Evolutionary conservation across 2,113 vertebrate species (phyloP), one percentile per base, ranked within the genome.

Genomic region (Perca schrenkii): DNA sequence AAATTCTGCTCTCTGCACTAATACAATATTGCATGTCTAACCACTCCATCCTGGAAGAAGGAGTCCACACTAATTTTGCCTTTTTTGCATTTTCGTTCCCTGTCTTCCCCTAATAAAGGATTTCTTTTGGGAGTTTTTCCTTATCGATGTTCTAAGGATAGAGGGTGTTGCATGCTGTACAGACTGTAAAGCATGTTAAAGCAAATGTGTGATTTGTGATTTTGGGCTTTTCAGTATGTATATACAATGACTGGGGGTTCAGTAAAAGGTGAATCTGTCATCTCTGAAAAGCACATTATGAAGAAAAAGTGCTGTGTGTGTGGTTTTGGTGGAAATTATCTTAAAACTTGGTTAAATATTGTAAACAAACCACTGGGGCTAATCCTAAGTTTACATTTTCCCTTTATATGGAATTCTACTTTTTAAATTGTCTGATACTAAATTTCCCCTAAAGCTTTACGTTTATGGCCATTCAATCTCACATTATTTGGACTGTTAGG

Each of bases 1-100:
- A 52, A 78, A 80, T 81, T 74, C 73, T 64, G 62, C n/a, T 78
- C 53, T 74, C 69, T 54, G 19, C 69, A 79, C 70, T 79, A 50
- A 21, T 36, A 21, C 28, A n/a, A 19, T 40, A 74, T 12, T 57
- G n/a, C 12, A 60, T 36, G 57, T 57, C 74, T 31, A 68, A 64
- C 63, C 53, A 69, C 62, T 21, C 40, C n/a, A 21, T 54, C 47
- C 69, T 78, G 68, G 19, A 69, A 28, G n/a, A 54, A 15, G 19
- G 22, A 74, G 13, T 12, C 19, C 34, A 50, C 46, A 16, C 56
- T 36, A 43, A 43, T 58, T 54, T 34, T 17, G 14, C 25, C n/a
- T 62, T 62, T 47, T 11, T 53, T 49, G n/a, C 19, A 62, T 2
- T 43, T 50, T 61, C 8, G 62, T 58, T n/a, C 1, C 4, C 6